These are phyloP conservation scores for Arrhamphus sclerolepis DNA, from an alignment of 2,797 vertebrate species.

Conservation along the genomic window DNA sequence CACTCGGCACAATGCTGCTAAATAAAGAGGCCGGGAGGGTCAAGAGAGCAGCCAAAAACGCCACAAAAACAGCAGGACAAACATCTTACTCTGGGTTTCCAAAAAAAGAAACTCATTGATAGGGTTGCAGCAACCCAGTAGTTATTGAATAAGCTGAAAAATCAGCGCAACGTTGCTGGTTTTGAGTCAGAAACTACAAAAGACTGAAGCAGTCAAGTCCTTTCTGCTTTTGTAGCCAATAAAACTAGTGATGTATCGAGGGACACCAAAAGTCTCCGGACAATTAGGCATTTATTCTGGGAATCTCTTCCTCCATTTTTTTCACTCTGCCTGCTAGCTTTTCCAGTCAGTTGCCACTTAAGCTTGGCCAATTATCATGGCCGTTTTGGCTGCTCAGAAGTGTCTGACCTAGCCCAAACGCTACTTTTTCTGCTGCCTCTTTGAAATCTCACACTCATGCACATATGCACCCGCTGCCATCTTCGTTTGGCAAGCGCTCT, in stretches of 20 bases:
- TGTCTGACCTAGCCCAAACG: constrained; percentile 89
- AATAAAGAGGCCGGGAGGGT: constrained; percentile 66
- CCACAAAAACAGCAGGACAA: constrained; percentile 66
- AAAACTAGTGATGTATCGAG: constrained; percentile 40
- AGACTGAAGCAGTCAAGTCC: constrained; percentile 16
- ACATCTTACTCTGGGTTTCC: constrained; percentile 52
- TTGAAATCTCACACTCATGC: constrained; percentile 89
- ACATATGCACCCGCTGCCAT: constrained; percentile 76
- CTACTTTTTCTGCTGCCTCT: constrained; percentile 86
- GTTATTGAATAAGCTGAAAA: constrained; percentile 34
- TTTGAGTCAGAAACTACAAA: constrained; percentile 9
- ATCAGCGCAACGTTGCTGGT: constrained; percentile 17
- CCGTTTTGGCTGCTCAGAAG: constrained; percentile 84
- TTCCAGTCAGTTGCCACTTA: constrained; percentile 88
- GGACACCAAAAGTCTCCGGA: constrained; percentile 54
- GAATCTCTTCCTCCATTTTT: constrained; percentile 59
- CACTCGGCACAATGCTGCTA: constrained; percentile 59
- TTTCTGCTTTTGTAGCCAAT: constrained; percentile 24
- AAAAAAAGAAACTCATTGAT: constrained; percentile 55
- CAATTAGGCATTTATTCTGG: constrained; percentile 68
- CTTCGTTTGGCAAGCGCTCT: constrained; percentile 90
- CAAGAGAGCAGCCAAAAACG: constrained; percentile 59
- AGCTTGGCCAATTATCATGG: constrained; percentile 90
- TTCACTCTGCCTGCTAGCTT: constrained; percentile 63
- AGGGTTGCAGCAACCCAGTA: constrained; percentile 56